Conservation (phyloP, 2,797 vertebrate species). For the Muscicapa striata region DNA sequence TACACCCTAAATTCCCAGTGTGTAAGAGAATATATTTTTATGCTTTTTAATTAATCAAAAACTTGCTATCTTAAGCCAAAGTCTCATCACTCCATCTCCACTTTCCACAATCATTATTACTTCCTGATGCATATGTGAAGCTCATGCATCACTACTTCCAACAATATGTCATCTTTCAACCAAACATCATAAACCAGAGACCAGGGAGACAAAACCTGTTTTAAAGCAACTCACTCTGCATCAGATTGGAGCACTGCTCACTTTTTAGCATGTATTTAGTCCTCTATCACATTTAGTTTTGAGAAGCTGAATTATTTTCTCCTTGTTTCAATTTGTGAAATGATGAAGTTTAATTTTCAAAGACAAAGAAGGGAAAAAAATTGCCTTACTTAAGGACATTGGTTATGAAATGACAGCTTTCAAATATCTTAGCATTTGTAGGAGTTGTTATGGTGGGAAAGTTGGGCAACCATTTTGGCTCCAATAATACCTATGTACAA, state of each 20-base stretch:
- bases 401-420: background rate
- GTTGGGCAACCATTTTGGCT: background rate
- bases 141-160: background rate
- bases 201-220: background rate
- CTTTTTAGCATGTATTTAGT: background rate
- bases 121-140: background rate
- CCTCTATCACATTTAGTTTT: background rate
- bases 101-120: background rate
- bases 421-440: background rate
- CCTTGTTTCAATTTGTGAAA: background rate
- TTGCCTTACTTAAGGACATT: background rate
- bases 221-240: background rate
- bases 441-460: background rate
- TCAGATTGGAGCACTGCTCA: background rate
- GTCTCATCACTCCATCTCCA: background rate
- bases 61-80: background rate
- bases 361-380: background rate
- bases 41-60: conserved; percentile 29
- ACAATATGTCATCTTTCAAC: background rate
- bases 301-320: background rate
- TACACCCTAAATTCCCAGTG: background rate
- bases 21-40: background rate
- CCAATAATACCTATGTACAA: accelerated
- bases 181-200: background rate
- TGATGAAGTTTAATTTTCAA: background rate